Percentiles rank a stretch among this genome's conserved stretches.
These are phyloP conservation scores for Oryzias melastigma DNA, from an alignment of 2,113 vertebrate species.

Conservation along the genomic window DNA sequence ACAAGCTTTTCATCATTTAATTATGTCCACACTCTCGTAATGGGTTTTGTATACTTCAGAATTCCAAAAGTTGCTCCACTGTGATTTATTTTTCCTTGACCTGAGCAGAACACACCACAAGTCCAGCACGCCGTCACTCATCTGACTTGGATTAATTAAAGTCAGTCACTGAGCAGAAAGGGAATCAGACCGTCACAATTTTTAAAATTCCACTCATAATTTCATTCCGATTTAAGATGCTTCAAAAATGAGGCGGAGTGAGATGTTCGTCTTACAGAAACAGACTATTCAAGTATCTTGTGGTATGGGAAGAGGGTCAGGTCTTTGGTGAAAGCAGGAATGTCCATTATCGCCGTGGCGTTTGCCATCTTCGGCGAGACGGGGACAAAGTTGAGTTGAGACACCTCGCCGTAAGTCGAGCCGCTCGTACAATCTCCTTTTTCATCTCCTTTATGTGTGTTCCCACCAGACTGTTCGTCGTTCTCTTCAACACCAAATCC, in stretches of 20 bases:
- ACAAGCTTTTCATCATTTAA: no score
- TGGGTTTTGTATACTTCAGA: no score
- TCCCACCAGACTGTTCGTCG: slow-evolving; percentile 47
- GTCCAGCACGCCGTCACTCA: no score
- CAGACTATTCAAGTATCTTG: slow-evolving; percentile 84
- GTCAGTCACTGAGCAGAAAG: no score
- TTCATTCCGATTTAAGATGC: no score
- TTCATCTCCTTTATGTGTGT: slow-evolving; percentile 60
- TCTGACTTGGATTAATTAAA: no score
- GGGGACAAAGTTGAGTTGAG: slow-evolving; percentile 83
- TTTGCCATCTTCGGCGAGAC: slow-evolving; percentile 78
- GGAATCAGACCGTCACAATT: no score
- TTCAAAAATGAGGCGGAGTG: slow-evolving; percentile 7
- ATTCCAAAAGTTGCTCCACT: no score
- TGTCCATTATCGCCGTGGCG: slow-evolving; percentile 80
- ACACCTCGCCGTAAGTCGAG: slow-evolving; percentile 81
- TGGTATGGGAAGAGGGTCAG: slow-evolving; percentile 90
- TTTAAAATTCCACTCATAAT: no score
- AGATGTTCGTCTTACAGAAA: slow-evolving; percentile 20
- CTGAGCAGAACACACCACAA: no score
- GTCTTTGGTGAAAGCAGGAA: slow-evolving; percentile 83
- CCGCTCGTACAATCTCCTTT: slow-evolving; percentile 74
- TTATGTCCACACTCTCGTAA: no score
- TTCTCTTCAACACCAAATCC: slow-evolving; percentile 77
- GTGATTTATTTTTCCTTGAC: no score